These are phyloP conservation scores for Dinocampus coccinellae DNA, from an alignment of 2,888 invertebrate genomes.

Conservation along the genomic window DNA sequence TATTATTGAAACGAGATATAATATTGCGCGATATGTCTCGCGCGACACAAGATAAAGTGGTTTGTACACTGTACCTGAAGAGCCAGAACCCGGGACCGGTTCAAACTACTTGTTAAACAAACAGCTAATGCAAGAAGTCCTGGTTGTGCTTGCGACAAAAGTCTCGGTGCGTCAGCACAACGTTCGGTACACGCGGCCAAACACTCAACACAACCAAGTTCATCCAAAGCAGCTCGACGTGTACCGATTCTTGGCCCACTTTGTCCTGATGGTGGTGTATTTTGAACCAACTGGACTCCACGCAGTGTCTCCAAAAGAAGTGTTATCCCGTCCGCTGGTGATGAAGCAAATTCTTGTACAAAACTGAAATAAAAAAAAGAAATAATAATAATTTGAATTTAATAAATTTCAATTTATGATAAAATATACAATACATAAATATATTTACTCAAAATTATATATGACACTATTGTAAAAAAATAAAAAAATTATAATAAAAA, in stretches of 20 bases:
- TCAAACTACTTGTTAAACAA: constrained; percentile 89
- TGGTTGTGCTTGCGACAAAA: constrained; percentile 82
- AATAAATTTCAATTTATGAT: no score
- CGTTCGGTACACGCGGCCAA: constrained; percentile 84
- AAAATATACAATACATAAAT: no score
- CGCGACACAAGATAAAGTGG: constrained; percentile 17
- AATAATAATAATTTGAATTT: not conserved
- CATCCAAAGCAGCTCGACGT: constrained; percentile 84
- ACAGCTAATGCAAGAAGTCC: constrained; percentile 88
- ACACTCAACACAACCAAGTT: constrained; percentile 91
- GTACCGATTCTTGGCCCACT: constrained; percentile 62
- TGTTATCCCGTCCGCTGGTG: constrained; percentile 89
- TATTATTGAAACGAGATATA: not conserved
- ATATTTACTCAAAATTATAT: no score
- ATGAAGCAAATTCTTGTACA: constrained; percentile 91
- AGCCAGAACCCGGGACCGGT: constrained; percentile 86
- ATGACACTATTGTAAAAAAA: no score
- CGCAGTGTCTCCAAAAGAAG: constrained; percentile 87
- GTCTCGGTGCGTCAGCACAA: constrained; percentile 83
- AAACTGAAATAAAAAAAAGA: constrained; percentile 76
- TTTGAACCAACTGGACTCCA: constrained; percentile 86
- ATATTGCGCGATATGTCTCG: not conserved
- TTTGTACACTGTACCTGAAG: constrained; percentile 77
- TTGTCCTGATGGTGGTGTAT: constrained; percentile 70
- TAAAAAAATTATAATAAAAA: no score